Base-by-base conservation (phyloP, 2,797 vertebrate genomes). In the Rhodeus uyekii region DNA sequence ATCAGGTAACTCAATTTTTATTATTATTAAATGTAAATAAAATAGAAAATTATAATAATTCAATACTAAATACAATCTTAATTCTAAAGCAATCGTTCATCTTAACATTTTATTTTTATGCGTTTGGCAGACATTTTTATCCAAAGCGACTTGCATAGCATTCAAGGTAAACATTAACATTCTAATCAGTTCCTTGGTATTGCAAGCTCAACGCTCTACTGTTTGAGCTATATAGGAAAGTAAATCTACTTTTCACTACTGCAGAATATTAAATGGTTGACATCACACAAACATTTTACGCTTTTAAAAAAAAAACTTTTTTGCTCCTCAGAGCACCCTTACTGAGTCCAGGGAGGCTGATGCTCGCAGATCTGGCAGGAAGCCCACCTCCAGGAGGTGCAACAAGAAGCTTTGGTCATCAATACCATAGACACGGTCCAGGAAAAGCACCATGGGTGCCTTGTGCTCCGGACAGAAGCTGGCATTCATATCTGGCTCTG, bases 381-480 rank as follows among this genome's bases (percentile, higher is more conserved):
- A 99, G 88, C 97, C 98, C 71, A 99, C 96, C 89, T 99, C 97
- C 81, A 99, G 84, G 85, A 99, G 90, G 74, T 98, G 97, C 65
- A 99, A 96, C 83, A 99, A 95, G 83, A 99, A 98, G 87, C 93
- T 93, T 93, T 99, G 98, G 93, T 99, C 96, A 90, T 97, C 96
- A 38, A 99, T 95, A 86, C 98, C 97, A 60, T 99, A 99, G 29
- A 99, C 98, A 84, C 98, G 95, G 82, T 99, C 98, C 92, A 99
- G 92, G 90, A 99, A 99, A 53, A 99, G 96, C 90, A 99, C 98
- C 97, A 99, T 99, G 78, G 98, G 94, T 60, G 97, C 96, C 92
- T 99, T 99, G 92, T 99, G 98, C 89, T 99, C 98, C 39, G 98
- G 98, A 87, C 97, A 99, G 94, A 99, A 99, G 88, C 86, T 96